A percentile compares a stretch with the other conserved stretches of the same genome.
Evolutionary conservation across 2,888 invertebrate genomes (phyloP).

Genomic region (Torymus aiolomorphi): DNA sequence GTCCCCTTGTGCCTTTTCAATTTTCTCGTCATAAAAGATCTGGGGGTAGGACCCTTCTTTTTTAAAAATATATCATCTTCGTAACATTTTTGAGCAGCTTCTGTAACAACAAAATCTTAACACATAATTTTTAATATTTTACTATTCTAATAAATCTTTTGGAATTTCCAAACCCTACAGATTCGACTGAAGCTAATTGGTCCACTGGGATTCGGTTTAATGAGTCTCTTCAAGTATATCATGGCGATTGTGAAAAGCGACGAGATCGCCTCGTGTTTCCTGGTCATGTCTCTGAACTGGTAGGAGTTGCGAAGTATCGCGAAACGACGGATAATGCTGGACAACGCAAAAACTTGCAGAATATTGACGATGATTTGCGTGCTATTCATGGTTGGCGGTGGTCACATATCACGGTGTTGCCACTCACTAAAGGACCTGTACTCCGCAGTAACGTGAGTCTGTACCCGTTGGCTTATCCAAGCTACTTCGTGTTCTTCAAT

Average conservation of each 20-base stretch:
- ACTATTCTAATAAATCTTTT: too few species aligned
- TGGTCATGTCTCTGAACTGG: slow-evolving; percentile 63
- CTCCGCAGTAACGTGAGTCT: slow-evolving; percentile 60
- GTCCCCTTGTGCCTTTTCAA: slow-evolving; percentile 56
- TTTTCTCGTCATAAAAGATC: slow-evolving; percentile 50
- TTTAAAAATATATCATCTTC: too few species aligned
- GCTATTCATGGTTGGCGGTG: slow-evolving; percentile 60
- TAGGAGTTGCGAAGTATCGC: background rate
- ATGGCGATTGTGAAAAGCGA: slow-evolving; percentile 55
- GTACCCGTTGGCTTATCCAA: slow-evolving; percentile 60
- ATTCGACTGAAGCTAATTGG: slow-evolving; percentile 22
- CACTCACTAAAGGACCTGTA: slow-evolving; percentile 56
- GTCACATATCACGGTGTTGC: slow-evolving; percentile 60
- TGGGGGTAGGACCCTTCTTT: slow-evolving; percentile 26
- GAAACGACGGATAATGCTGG: slow-evolving; percentile 61
- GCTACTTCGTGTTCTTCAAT: slow-evolving; percentile 63
- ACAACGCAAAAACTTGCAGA: slow-evolving; percentile 61
- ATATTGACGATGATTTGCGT: slow-evolving; percentile 57
- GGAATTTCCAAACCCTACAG: background rate
- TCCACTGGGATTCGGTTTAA: slow-evolving; percentile 60
- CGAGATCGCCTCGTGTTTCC: slow-evolving; percentile 60
- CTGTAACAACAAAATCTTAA: too few species aligned
- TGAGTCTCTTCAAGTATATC: slow-evolving; percentile 63
- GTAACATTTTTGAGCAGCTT: too few species aligned
- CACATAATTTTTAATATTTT: too few species aligned